Evolutionary conservation across 2,797 vertebrate genomes (phyloP), one percentile per base, ranked within the genome.

Genomic region (Characodon lateralis): DNA sequence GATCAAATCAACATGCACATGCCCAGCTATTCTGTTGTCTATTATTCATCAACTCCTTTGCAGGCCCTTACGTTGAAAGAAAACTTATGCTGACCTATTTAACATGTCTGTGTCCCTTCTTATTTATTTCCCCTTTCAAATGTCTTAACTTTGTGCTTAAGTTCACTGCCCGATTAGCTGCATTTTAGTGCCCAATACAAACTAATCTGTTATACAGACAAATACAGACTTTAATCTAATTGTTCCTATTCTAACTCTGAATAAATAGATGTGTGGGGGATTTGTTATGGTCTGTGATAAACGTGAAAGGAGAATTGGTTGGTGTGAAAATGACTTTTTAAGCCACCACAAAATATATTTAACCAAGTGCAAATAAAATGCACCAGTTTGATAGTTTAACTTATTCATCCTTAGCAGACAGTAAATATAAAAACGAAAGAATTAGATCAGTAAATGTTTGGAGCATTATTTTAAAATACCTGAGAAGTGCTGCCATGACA

Each of bases 211-310:
- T 66, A 41, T 41, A 22, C 35, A 39, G 61, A 39, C 31, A 66
- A 41, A 66, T 16, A 41, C 10, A 18, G 39, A 39, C 9, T 2
- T 66, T 41, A 24, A 39, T 66, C 16, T 35, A 39, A 35, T 65
- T 65, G 31, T 39, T 65, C 35, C 20, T 39, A 66, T 39, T 66
- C 31, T 12, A 5, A 39, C 63, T 66, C 35, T 41, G 35, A 92
- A 92, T 92, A 88, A 89, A 85, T 90, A 86, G 89, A 89, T 80
- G 89, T 91, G 91, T 92, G 90, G 91, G 89, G 89, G 90, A 92
- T 90, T 91, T 93, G 90, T 92, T 90, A 89, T 91, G 91, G 92
- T 89, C 83, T 87, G 79, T 87, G 89, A 88, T 83, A 88, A 88
- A 86, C 46, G 78, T 82, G 77, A 88, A 78, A 78, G 76, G 84